Conservation (phyloP, 2,113 vertebrate species). For the Pholis gunnellus region DNA sequence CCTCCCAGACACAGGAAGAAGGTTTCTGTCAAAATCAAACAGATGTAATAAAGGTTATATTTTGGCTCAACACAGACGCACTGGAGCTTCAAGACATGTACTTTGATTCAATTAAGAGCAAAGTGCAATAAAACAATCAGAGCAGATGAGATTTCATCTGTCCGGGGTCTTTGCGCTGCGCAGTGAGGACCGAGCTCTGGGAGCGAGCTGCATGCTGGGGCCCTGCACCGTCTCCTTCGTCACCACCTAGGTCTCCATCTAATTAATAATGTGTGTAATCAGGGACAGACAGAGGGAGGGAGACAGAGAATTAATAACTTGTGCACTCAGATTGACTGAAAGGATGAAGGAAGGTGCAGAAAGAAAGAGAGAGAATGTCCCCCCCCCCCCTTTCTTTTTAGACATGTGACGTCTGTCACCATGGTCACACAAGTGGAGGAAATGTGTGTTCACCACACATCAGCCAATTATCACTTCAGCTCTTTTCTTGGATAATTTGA, state of each 20-base stretch:
- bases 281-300: slow-evolving; percentile 25
- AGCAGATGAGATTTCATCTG: slow-evolving; percentile 51
- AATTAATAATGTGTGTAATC: slow-evolving; percentile 63
- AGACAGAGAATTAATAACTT: slow-evolving; percentile 47
- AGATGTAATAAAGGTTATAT: slow-evolving; percentile 12
- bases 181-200: slow-evolving; percentile 17
- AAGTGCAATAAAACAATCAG: slow-evolving; percentile 57
- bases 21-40: slow-evolving; percentile 32
- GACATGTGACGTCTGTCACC: background rate
- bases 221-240: slow-evolving; percentile 13
- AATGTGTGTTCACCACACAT: background rate
- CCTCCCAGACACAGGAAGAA: slow-evolving; percentile 8
- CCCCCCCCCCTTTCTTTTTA: background rate
- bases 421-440: background rate
- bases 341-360: background rate
- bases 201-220: slow-evolving; percentile 40
- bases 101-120: slow-evolving; percentile 57
- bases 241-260: slow-evolving; percentile 50
- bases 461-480: background rate
- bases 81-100: slow-evolving; percentile 10
- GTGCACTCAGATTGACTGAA: slow-evolving; percentile 42
- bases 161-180: background rate
- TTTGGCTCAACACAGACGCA: background rate
- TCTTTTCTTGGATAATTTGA: background rate
- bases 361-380: background rate